Percentiles rank a stretch among this genome's conserved stretches.
Conservation (phyloP, 1,140 invertebrate genomes). For the Lordiphosa mommai region DNA sequence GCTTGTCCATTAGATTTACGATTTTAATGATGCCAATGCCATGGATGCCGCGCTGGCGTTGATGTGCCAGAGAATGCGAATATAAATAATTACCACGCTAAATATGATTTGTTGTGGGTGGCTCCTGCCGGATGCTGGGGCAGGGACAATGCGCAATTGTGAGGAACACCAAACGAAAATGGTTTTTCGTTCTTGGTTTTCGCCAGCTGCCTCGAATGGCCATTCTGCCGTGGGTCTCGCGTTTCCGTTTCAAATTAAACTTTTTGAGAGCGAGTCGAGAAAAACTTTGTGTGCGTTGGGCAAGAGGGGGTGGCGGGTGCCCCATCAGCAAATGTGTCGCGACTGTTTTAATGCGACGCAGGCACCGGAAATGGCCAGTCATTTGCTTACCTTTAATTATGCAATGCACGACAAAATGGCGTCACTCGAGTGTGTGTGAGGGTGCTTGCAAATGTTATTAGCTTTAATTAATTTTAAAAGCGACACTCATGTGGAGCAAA, state of each 20-base stretch:
- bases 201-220: too few species aligned
- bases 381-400: slow-evolving; percentile 56
- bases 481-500: slow-evolving; percentile 4
- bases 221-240: slow-evolving; percentile 27
- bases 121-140: slow-evolving; percentile 15
- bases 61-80: slow-evolving; percentile 33
- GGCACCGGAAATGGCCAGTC: slow-evolving; percentile 46
- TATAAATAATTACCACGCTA: slow-evolving; percentile 72
- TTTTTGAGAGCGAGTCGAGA: slow-evolving; percentile 26
- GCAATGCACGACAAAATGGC: slow-evolving; percentile 51
- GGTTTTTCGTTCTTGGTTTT: neutral
- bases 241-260: slow-evolving; percentile 62
- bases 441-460: slow-evolving; percentile 56
- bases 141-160: slow-evolving; percentile 35
- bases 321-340: slow-evolving; percentile 12
- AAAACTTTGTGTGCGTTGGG: neutral
- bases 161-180: neutral
- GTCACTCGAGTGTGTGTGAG: slow-evolving; percentile 19
- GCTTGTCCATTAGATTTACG: slow-evolving; percentile 67
- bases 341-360: slow-evolving; percentile 20
- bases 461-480: slow-evolving; percentile 66
- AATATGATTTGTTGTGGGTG: slow-evolving; percentile 56
- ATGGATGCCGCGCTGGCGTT: slow-evolving; percentile 5
- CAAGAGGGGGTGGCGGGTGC: neutral
- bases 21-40: slow-evolving; percentile 54